A percentile compares a stretch with the other conserved stretches of the same genome.
Conservation (phyloP, 1,140 invertebrate genomes). For the Orchesella cincta region DNA sequence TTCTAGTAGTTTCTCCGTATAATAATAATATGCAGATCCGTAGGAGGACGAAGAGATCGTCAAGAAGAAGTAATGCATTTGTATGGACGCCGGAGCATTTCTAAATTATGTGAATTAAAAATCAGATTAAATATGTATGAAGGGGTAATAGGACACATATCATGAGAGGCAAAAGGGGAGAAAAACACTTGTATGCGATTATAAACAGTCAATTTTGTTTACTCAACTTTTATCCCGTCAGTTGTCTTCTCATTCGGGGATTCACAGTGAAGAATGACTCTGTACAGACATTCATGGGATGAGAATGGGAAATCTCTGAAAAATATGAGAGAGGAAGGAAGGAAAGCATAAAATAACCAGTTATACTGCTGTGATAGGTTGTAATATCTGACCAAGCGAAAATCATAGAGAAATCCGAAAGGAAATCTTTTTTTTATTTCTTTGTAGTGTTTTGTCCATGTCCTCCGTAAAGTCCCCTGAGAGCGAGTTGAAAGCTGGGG, state of each 20-base stretch:
- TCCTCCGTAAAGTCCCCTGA: background rate
- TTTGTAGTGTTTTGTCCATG: background rate
- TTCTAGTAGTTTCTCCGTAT: too few species aligned
- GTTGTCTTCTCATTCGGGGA: background rate
- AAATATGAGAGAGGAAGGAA: slow-evolving; percentile 12
- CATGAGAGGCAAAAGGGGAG: background rate
- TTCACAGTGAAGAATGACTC: background rate
- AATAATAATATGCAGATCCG: too few species aligned
- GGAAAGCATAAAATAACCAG: background rate
- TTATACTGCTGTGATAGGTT: background rate
- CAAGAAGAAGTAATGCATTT: too few species aligned
- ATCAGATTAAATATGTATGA: background rate
- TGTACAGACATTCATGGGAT: background rate
- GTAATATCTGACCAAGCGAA: background rate
- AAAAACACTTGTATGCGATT: background rate
- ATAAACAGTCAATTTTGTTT: background rate
- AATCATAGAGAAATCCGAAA: background rate
- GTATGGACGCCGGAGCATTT: background rate
- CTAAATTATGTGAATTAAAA: background rate
- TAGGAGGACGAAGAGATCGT: too few species aligned
- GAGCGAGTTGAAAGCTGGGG: background rate
- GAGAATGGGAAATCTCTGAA: background rate
- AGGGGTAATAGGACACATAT: background rate
- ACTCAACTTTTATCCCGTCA: background rate
- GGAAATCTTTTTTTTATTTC: background rate